Evolutionary conservation across 2,888 invertebrate species (phyloP), one percentile per base, ranked within the genome.

Genomic region (Therioaphis trifolii): DNA sequence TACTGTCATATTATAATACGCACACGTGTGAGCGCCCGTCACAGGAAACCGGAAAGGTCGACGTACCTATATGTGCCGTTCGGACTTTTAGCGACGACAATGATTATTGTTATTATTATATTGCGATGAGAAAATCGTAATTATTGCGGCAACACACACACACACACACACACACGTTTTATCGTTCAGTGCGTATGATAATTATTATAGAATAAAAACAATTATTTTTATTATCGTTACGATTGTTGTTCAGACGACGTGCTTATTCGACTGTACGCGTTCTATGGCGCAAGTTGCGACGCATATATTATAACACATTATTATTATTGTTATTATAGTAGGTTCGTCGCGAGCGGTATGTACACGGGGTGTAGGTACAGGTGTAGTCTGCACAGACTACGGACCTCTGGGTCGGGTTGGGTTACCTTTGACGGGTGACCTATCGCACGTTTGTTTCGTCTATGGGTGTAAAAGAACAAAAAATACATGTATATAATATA

Each of bases 31-130:
- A 14, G n/a, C 21, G 35, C 68, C 21, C 68, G 40, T 12, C 40
- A n/a, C 12, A n/a, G 69, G 15, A 69, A 71, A 46, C 69, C 52
- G 29, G 55, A 72, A 21, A 72, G 52, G 52, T 55, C 35, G 35
- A 72, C 52, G 72, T 2, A 21, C 52, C n/a, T n/a, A n/a, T n/a
- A n/a, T n/a, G n/a, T n/a, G n/a, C n/a, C 14, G 35, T 55, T 40
- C 49, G 35, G 7, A 74, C 24, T 74, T 74, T 74, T 55, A n/a
- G 35, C 21, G 74, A 74, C 74, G 35, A 35, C 18, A 74, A 74
- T 55, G 35, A 27, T 29, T n/a, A 58, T 58, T 12, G 12, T 58
- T 11, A 24, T 55, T 7, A 58, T 58, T 24, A 24, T 24, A 24
- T 24, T 52, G 52, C 52, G 52, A 52, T 52, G 52, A 52, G 18